These are phyloP conservation scores for Melopsittacus undulatus DNA, from an alignment of 2,797 vertebrate genomes.

Conservation along the genomic window DNA sequence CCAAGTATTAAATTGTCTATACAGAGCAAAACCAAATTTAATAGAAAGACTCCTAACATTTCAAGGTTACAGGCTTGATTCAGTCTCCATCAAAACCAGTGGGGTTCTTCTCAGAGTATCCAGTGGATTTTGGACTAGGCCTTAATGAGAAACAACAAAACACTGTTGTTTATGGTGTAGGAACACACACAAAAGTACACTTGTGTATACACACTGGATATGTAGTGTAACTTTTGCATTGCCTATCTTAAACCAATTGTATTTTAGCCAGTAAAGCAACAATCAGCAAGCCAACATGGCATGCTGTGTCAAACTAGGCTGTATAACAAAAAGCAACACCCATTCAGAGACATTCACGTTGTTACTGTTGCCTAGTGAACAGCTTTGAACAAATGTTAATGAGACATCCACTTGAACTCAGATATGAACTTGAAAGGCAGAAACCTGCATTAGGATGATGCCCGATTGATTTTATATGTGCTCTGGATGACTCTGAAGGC, in stretches of 20 bases:
- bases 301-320: not conserved
- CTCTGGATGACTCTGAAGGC: constrained; percentile 88
- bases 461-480: constrained; percentile 75
- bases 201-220: not conserved
- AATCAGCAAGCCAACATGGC: not conserved
- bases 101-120: not conserved
- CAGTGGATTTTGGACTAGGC: not conserved
- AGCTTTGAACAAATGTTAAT: not conserved
- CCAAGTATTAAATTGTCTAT: not conserved
- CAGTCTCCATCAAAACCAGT: not conserved
- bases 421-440: not conserved
- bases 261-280: not conserved
- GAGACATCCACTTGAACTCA: constrained; percentile 14
- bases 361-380: not conserved
- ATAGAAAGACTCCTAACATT: not conserved
- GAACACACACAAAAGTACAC: constrained; percentile 35
- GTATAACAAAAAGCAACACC: not conserved
- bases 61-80: not conserved
- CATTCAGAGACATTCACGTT: not conserved
- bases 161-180: not conserved
- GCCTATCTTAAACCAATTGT: not conserved
- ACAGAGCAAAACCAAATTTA: not conserved
- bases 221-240: not conserved
- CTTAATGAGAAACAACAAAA: not conserved
- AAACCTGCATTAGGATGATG: not conserved